Base-by-base conservation (phyloP, 2,888 invertebrate species). In the Ferrisia virgata region DNA sequence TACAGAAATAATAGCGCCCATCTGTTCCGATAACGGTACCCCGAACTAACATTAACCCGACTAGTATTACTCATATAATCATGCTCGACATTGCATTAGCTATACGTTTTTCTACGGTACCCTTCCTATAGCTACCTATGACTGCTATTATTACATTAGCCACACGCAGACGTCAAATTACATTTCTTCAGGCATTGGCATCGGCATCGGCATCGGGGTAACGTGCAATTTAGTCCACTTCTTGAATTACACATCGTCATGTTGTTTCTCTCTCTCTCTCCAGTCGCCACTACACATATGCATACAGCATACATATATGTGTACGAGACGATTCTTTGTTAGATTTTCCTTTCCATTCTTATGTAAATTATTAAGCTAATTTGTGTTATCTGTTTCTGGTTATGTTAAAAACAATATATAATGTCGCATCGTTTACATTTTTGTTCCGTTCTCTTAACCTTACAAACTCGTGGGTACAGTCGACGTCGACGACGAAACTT, bases 101-200 rank as follows among this genome's bases (percentile, higher is more conserved):
- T 18, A 36, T 40, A 76, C 76, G 72, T 39, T 69, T 83, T 83
- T 83, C 83, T 39, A 83, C 83, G 69, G 22, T 40, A n/a, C n/a
- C n/a, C n/a, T n/a, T n/a, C n/a, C n/a, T n/a, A n/a, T n/a, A n/a
- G n/a, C n/a, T n/a, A n/a, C n/a, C n/a, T n/a, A 33, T 81, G 64
- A 69, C 43, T 43, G 28, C 18, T 83, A 83, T 83, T 83, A 83
- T 83, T 83, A 83, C 83, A 83, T 83, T 83, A 72, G 72, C 76
- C 76, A 43, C 83, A 83, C 83, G 83, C 83, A 83, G 76, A 83
- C 72, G 72, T 83, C 39, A 83, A 83, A 83, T 83, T 83, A 83
- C 43, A 18, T 83, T 72, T 83, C 40, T 47, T 83, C 40, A 83
- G 69, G 53, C 53, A n/a, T n/a, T n/a, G n/a, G n/a, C n/a, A n/a